Percentiles rank a stretch among this genome's conserved stretches.
These are phyloP conservation scores for Plotosus lineatus DNA, from an alignment of 2,113 vertebrate species.

Conservation along the genomic window DNA sequence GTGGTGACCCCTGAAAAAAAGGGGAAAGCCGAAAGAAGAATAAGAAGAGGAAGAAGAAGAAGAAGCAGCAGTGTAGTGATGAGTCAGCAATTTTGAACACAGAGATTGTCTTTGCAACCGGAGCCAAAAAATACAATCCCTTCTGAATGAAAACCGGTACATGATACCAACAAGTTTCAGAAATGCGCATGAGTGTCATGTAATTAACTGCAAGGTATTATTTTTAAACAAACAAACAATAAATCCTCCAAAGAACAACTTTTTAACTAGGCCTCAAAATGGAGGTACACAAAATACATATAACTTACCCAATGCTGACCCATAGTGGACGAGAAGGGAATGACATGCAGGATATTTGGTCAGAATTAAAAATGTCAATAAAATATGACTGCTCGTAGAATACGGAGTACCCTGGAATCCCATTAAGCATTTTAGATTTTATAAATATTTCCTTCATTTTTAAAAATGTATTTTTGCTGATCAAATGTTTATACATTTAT, in stretches of 20 bases:
- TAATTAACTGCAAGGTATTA: neutral
- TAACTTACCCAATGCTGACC: neutral
- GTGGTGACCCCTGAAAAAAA: too few species aligned
- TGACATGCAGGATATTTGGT: neutral
- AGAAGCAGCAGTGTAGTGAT: too few species aligned
- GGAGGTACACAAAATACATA: neutral
- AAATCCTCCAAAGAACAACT: too few species aligned
- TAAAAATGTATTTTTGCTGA: neutral
- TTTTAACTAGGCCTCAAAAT: conserved; percentile 27
- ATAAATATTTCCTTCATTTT: neutral
- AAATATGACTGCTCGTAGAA: neutral
- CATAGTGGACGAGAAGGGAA: conserved; percentile 15
- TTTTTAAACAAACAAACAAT: conserved; percentile 1
- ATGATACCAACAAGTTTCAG: neutral
- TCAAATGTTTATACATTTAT: too few species aligned
- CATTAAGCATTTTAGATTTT: neutral
- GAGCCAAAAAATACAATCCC: neutral
- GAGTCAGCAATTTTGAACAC: too few species aligned
- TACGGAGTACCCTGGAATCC: neutral
- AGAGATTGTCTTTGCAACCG: neutral
- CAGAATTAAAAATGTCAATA: neutral
- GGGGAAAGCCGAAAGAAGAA: too few species aligned
- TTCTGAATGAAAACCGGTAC: neutral
- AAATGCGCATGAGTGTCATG: neutral
- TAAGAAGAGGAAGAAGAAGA: too few species aligned